Conservation (phyloP, 2,113 vertebrate species). For the Odobenus rosmarus region DNA sequence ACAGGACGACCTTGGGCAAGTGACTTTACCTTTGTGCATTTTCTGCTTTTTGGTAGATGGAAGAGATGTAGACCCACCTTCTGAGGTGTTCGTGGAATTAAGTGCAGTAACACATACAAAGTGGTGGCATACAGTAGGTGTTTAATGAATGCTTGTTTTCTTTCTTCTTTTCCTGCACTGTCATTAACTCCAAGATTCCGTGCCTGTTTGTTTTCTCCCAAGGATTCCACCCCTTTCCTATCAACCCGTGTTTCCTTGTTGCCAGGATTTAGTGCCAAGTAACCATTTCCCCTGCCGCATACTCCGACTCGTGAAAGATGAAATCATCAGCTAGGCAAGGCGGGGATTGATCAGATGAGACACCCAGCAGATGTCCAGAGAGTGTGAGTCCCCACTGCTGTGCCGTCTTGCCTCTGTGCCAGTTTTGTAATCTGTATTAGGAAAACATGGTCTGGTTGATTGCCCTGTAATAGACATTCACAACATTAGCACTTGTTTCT, state of each 20-base stretch:
- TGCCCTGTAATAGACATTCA: slow-evolving; percentile 68
- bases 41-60: neutral
- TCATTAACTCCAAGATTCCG: neutral
- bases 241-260: neutral
- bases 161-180: neutral
- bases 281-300: neutral
- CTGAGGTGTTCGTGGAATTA: neutral
- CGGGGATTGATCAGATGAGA: slow-evolving; percentile 67
- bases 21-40: neutral
- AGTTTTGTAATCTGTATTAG: slow-evolving; percentile 63
- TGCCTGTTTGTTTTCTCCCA: neutral
- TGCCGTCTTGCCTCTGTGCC: slow-evolving; percentile 36
- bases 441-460: slow-evolving; percentile 68
- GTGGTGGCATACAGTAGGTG: neutral
- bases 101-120: neutral
- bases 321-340: slow-evolving; percentile 61
- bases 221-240: neutral
- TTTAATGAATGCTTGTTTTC: neutral
- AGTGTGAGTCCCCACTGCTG: neutral
- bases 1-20: neutral
- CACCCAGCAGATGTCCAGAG: slow-evolving; percentile 71
- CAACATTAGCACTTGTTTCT: slow-evolving; percentile 17
- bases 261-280: slow-evolving; percentile 33
- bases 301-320: slow-evolving; percentile 67
- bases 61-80: neutral